Evolutionary conservation across 2,113 vertebrate species (phyloP).

Genomic region (Xenopus laevis): DNA sequence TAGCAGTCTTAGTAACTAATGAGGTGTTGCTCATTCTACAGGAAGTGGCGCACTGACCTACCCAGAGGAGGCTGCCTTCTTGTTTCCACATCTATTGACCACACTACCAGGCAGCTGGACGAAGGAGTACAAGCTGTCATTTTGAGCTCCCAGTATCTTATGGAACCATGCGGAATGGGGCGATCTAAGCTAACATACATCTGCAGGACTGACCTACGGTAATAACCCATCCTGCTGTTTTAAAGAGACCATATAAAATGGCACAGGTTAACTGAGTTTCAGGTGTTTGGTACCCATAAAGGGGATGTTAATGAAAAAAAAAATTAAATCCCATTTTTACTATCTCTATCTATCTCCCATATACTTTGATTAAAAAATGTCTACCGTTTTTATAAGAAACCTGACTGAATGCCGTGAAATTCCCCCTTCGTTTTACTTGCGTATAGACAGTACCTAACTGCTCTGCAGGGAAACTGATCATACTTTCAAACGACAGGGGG

Average conservation of each 20-base stretch:
- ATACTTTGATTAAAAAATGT: too few species aligned
- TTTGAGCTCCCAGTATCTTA: constrained; percentile 74
- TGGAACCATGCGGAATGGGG: constrained; percentile 70
- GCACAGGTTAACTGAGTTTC: background rate
- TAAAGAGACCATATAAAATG: background rate
- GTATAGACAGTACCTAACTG: too few species aligned
- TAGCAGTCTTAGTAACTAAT: too few species aligned
- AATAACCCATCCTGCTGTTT: background rate
- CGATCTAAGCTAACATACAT: constrained; percentile 74
- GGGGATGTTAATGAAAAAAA: too few species aligned
- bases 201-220: constrained; percentile 81
- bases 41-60: constrained; percentile 72
- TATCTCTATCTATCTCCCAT: too few species aligned
- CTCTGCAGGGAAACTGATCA: too few species aligned
- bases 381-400: too few species aligned
- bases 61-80: constrained; percentile 70
- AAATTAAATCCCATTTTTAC: too few species aligned
- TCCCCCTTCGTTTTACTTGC: too few species aligned
- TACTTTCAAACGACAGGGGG: too few species aligned
- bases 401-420: too few species aligned
- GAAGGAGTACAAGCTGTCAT: constrained; percentile 70
- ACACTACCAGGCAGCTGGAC: constrained; percentile 63
- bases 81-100: constrained; percentile 72
- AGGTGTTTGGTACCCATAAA: too few species aligned
- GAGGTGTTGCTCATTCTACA: constrained; percentile 28